Base-by-base conservation (phyloP, 2,888 invertebrate genomes). In the Scaptomyza polygonia region DNA sequence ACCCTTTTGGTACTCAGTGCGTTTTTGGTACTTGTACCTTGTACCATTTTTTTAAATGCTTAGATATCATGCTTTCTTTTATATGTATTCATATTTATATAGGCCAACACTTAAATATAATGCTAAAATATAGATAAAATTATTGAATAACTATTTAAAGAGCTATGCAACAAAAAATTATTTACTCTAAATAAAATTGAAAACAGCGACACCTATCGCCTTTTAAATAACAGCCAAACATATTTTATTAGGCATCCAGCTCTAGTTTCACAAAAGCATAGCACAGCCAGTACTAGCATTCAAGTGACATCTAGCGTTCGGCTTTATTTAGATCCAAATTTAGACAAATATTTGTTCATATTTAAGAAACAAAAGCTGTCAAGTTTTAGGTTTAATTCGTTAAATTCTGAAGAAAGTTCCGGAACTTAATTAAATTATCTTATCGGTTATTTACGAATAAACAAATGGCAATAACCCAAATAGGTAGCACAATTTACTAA, bases 241-340 rank as follows among this genome's bases (percentile, higher is more conserved):
- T n/a, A n/a, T n/a, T n/a, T n/a, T n/a, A n/a, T n/a, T n/a, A n/a
- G n/a, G n/a, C n/a, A n/a, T n/a, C n/a, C n/a, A n/a, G n/a, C n/a
- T n/a, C n/a, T n/a, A n/a, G n/a, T n/a, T n/a, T n/a, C n/a, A 21
- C 21, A 21, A 21, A 21, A 21, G 21, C 21, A 21, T 21, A 3
- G 21, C 21, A 21, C 3, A 21, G 21, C 21, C 21, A 3, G 21
- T 2, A 2, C 3, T 3, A 25, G 12, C n/a, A 1, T 30, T 0
- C 5, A 34, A 2, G 14, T 67, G 67, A 27, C 67, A 51, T 34
- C 68, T 67, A 30, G 1, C 16, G 18, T 9, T 36, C 4, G 11
- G 0, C 21, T 16, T 8, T 5, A 48, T 21, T n/a, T 8, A 21
- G 32, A 30, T 7, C 48, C 7, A 18, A 1, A 12, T 1, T 1